Evolutionary conservation across 2,113 vertebrate genomes (phyloP), one percentile per base, ranked within the genome.

Genomic region (Pollimyrus isidori): DNA sequence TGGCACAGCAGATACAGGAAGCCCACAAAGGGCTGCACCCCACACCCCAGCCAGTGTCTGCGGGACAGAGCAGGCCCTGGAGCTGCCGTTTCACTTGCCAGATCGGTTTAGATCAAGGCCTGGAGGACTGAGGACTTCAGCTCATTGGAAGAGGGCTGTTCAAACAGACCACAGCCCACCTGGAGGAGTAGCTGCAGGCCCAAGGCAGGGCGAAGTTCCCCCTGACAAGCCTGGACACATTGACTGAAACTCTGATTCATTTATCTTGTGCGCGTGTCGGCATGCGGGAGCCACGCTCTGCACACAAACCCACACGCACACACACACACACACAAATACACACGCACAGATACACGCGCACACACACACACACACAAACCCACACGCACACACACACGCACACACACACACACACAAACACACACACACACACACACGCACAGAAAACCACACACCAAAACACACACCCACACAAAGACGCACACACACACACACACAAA

Each of bases 171-270:
- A 93, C 90, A 91, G 83, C 3, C 30, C 89, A 84, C 49, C 80
- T 92, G 93, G 91, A 93, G 69, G 69, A 90, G 88, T 83, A 46
- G 42, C 45, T n/a, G 23, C 35, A 6, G 30, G 30, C 35, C 13
- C 0, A 1, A 42, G 69, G 69, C 69, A 15, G 69, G 69, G 26
- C 15, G 69, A 39, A 15, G 69, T 9, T 23, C 4, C 87, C 89
- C 45, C 89, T 88, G 91, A 92, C 95, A 95, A 92, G 94, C 89
- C 92, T 92, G 92, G 92, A 94, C 94, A 94, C 90, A 93, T 90
- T 90, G 88, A 92, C 90, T 92, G 93, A 95, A 94, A 95, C 93
- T 93, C 90, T 95, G 94, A 88, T 80, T 46, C 87, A 23, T 58
- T 65, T 46, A 45, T 62, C 88, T 65, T 26, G 48, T 48, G 5